Evolutionary conservation across 2,888 invertebrate species (phyloP), one percentile per base, ranked within the genome.

Genomic region (Ophion slaviceki): DNA sequence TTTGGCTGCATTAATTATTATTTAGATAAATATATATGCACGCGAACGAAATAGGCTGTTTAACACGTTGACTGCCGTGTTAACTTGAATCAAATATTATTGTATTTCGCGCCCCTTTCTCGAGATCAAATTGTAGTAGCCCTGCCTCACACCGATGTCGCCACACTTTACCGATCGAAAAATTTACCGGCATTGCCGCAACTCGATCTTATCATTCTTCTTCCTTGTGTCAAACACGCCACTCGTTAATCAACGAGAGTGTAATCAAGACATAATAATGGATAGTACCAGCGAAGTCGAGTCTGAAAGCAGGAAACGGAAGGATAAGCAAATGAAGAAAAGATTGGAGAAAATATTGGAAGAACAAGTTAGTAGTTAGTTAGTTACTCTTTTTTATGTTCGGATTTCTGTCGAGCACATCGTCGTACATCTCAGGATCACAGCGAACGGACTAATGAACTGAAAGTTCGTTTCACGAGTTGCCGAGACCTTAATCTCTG

Each of bases 71-170:
- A n/a, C n/a, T n/a, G n/a, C n/a, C n/a, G n/a, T n/a, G n/a, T n/a
- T n/a, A 24, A 24, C 24, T 24, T 24, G 24, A 24, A 24, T 24
- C 24, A 24, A 24, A 24, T 24, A 2, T 47, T 11, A 47, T 47
- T 47, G 70, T 68, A 68, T 76, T 70, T 62, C 75, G 67, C 68
- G n/a, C 62, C 70, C 45, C 61, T 74, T 74, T 24, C 74, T 74
- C 74, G 45, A 62, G 74, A 74, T 74, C 36, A 74, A 24, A 45
- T 7, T 62, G 17, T 74, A 74, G 45, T 74, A 62, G 61, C 59
- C 36, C 72, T 59, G 20, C 72, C 59, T n/a, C 11, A 8, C 59
- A 61, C 20, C 61, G 61, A 47, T 47, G 47, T 47, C 47, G 47
- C 47, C 10, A 47, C 47, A 47, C 47, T 47, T 47, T 47, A 47